These are phyloP conservation scores for Platyscapa corneri DNA, from an alignment of 1,140 invertebrate species.

Conservation along the genomic window DNA sequence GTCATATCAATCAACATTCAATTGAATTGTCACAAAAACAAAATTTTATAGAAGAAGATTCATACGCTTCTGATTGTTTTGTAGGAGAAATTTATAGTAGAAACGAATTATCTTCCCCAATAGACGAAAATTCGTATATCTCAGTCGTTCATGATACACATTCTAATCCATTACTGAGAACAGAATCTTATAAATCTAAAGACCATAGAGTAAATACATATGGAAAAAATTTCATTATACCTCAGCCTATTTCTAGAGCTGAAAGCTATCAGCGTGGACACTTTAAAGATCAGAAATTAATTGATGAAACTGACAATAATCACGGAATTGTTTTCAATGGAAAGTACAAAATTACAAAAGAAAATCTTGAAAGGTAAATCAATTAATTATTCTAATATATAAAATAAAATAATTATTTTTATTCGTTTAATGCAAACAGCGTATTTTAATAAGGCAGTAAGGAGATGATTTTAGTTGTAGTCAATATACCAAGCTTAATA, in stretches of 20 bases:
- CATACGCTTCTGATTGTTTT: conserved; percentile 67
- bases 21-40: conserved; percentile 65
- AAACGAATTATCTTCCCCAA: conserved; percentile 60
- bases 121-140: conserved; percentile 63
- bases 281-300: conserved; percentile 69
- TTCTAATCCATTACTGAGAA: conserved; percentile 60
- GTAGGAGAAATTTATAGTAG: conserved; percentile 60
- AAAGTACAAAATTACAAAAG: conserved; percentile 69
- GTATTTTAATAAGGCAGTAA: no score
- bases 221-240: conserved; percentile 68
- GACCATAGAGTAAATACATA: conserved; percentile 63
- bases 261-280: conserved; percentile 70
- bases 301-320: conserved; percentile 66
- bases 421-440: no score
- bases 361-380: conserved; percentile 69
- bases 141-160: conserved; percentile 62
- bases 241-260: conserved; percentile 68
- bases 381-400: not conserved
- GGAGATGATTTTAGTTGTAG: no score
- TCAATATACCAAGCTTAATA: no score
- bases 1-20: conserved; percentile 55
- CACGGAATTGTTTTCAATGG: conserved; percentile 66
- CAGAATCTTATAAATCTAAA: conserved; percentile 68
- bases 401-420: no score
- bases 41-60: conserved; percentile 66